phyloP scores from a whole-genome alignment of 2,113 vertebrate genomes.

The Illadopsis cleaveri region DNA sequence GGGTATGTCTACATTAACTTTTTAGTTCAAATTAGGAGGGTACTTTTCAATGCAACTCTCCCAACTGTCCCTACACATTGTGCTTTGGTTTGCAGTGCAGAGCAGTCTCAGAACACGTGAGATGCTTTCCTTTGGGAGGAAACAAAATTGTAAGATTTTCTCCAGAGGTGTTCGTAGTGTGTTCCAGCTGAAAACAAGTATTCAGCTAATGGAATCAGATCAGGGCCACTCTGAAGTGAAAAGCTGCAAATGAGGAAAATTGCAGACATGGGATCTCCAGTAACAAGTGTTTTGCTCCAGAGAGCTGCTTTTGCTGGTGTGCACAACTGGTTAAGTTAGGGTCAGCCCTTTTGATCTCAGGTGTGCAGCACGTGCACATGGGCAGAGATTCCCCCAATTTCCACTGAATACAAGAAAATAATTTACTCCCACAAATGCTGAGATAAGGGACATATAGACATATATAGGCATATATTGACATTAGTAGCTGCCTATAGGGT shows the following conservation, averaged over 20 bases:
- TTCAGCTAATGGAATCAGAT: background rate
- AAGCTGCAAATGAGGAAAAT: background rate
- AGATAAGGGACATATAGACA: background rate
- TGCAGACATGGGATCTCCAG: background rate
- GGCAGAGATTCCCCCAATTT: background rate
- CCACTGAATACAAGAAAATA: background rate
- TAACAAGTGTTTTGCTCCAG: background rate
- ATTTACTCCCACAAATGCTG: background rate
- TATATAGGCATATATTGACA: background rate
- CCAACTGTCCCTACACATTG: accelerated
- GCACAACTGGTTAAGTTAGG: background rate
- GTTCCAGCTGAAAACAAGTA: background rate
- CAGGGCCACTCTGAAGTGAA: background rate
- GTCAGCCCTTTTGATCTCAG: background rate
- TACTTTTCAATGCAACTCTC: background rate
- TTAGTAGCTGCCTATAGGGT: background rate
- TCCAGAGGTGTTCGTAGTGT: background rate
- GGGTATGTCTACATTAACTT: background rate
- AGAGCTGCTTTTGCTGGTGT: background rate
- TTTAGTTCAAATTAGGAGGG: background rate
- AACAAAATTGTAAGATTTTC: background rate
- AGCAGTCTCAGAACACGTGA: background rate
- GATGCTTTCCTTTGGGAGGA: background rate
- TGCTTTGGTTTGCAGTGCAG: background rate
- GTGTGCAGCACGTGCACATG: background rate